These are phyloP conservation scores for Ectemnius continuus DNA, from an alignment of 2,888 invertebrate species.

Conservation along the genomic window DNA sequence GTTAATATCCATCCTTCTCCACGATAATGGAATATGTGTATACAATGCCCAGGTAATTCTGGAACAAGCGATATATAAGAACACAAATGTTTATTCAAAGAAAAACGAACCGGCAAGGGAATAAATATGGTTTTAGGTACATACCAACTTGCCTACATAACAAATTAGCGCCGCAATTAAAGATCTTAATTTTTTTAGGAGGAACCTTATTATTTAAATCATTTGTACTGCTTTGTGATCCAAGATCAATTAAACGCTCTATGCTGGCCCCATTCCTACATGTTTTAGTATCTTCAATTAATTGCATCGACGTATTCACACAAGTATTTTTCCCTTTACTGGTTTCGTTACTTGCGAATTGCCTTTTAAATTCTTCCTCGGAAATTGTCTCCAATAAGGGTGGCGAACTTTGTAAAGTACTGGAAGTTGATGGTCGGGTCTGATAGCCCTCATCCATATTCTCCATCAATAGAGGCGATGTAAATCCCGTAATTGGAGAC, in stretches of 20 bases:
- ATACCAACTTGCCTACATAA: slow-evolving; percentile 34
- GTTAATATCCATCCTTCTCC: slow-evolving; percentile 63
- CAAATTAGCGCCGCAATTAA: slow-evolving; percentile 1
- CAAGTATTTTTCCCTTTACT: not conserved
- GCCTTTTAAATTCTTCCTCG: not conserved
- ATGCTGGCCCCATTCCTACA: too few species aligned
- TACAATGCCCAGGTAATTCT: slow-evolving; percentile 51
- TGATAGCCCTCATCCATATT: slow-evolving; percentile 27
- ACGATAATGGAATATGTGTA: slow-evolving; percentile 60
- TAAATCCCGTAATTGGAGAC: slow-evolving; percentile 14
- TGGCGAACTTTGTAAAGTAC: slow-evolving; percentile 11
- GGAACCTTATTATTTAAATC: not conserved
- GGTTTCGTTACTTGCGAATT: not conserved
- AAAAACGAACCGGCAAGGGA: not conserved
- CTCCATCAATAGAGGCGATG: not conserved
- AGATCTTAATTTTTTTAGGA: not conserved
- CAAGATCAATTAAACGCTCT: too few species aligned
- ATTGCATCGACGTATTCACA: not conserved
- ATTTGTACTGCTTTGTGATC: too few species aligned
- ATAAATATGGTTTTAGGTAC: slow-evolving; percentile 3
- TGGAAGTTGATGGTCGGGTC: slow-evolving; percentile 9
- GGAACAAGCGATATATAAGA: slow-evolving; percentile 7
- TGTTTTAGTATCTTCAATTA: not conserved
- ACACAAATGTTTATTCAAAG: not conserved
- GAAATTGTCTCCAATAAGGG: not conserved